Conservation (phyloP, 2,888 invertebrate genomes). For the Drosophila incognita region DNA sequence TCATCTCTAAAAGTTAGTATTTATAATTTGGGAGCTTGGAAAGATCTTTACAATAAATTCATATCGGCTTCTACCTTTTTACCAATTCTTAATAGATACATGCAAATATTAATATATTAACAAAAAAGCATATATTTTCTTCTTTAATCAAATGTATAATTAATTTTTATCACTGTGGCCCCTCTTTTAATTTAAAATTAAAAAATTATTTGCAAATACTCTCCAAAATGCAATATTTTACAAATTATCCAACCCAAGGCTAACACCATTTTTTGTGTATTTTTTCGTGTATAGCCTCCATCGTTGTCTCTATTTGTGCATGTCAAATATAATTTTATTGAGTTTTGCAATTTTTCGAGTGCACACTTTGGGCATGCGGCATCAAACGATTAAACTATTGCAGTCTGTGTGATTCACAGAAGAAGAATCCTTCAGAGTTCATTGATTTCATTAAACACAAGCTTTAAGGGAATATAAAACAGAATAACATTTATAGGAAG, state of each 20-base stretch:
- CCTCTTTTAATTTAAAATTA: not conserved
- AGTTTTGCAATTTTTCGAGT: constrained; percentile 33
- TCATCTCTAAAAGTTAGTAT: not conserved
- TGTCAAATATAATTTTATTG: constrained; percentile 55
- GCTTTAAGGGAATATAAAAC: not conserved
- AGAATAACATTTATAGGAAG: not conserved
- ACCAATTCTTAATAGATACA: too few species aligned
- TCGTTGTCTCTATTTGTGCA: constrained; percentile 38
- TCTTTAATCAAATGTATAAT: not conserved
- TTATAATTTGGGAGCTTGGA: not conserved
- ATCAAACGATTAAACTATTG: constrained; percentile 19
- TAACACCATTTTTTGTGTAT: not conserved
- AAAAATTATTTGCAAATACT: not conserved
- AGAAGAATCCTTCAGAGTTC: not conserved
- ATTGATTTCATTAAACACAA: not conserved
- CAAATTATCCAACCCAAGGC: not conserved
- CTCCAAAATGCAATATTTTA: not conserved
- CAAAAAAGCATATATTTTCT: not conserved
- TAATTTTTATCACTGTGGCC: not conserved
- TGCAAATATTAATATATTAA: too few species aligned
- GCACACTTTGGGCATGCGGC: constrained; percentile 20
- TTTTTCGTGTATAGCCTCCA: not conserved
- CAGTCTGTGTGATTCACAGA: not conserved
- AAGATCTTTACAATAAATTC: not conserved
- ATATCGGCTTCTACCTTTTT: not conserved